These are phyloP conservation scores for Melipona quadrifasciata DNA, from an alignment of 1,140 invertebrate genomes.

Conservation along the genomic window DNA sequence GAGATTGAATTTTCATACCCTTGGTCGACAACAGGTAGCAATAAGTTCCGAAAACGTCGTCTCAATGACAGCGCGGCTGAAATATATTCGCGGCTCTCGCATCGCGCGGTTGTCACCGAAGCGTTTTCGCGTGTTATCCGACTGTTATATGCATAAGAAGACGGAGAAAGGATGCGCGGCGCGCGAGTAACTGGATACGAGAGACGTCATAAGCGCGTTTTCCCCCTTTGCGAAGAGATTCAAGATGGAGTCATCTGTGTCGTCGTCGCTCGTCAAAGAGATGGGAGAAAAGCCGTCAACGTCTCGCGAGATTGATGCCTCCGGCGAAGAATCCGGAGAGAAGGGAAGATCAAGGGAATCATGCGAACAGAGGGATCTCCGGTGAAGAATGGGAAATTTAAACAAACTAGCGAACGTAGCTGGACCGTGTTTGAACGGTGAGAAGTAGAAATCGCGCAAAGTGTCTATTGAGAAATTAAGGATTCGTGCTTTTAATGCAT, in stretches of 20 bases:
- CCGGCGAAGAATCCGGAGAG: neutral
- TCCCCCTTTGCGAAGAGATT: constrained; percentile 31
- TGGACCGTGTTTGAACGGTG: too few relatives aligned
- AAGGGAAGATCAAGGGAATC: constrained; percentile 20
- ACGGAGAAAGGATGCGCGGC: neutral
- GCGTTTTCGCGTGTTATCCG: constrained; percentile 43
- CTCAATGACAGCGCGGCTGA: neutral
- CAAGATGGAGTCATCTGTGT: constrained; percentile 25
- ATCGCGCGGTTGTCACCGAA: constrained; percentile 41
- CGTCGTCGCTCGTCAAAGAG: constrained; percentile 29
- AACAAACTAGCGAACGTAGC: neutral
- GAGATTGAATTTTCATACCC: too few relatives aligned
- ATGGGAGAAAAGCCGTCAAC: constrained; percentile 42
- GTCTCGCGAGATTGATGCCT: constrained; percentile 54
- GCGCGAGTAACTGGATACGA: constrained; percentile 46
- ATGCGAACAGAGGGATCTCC: neutral
- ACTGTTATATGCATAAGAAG: constrained; percentile 18
- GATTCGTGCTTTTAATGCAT: too few relatives aligned
- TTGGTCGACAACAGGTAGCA: neutral
- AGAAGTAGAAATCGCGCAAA: too few relatives aligned
- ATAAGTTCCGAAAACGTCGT: neutral
- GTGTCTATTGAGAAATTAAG: too few relatives aligned
- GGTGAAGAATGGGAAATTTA: neutral
- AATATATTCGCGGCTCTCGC: constrained; percentile 5
- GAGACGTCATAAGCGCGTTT: constrained; percentile 35